Evolutionary conservation across 2,888 invertebrate genomes (phyloP), one percentile per base, ranked within the genome.

Genomic region (Rosalia funebris): DNA sequence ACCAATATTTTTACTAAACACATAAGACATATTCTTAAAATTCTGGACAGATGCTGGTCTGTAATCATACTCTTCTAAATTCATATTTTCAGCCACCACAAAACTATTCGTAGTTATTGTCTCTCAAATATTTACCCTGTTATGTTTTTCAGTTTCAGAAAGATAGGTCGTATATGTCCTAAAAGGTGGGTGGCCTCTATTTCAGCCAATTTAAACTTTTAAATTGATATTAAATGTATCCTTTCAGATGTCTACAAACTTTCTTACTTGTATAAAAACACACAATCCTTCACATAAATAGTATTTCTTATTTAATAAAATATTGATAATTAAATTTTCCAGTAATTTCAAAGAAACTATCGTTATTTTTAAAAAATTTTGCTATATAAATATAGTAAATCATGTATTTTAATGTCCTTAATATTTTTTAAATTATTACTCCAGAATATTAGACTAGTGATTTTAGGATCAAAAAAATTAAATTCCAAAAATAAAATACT

Each of bases 391-490:
- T 63, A 91, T 81, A 70, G 82, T 82, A 69, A 85, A 58, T 85
- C 81, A 19, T 86, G 80, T 17, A 88, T 80, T 73, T 85, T 86
- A 44, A 87, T 84, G 75, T 87, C 87, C 39, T 82, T 74, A 70
- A 91, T 86, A 79, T 88, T 85, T 62, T 82, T 83, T 71, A 85
- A 85, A 56, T 84, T 79, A 69, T 85, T 83, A 73, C 80, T 88
- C 92, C 92, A 92, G 57, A 90, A 80, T n/a, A 91, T 83, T 9
- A 91, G 83, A 60, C 85, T 82, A 0, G 89, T 88, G 56, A 84
- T 84, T 36, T 85, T 82, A 39, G 90, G 86, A 79, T 92, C 89
- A 59, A 93, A 86, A 71, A 93, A 85, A 79, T 89, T 93, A 52
- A 93, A 78, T 2, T 88, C 89, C n/a, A n/a, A n/a, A n/a, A n/a